These are phyloP conservation scores for Drosophila ezoana DNA, from an alignment of 2,888 invertebrate species.

Conservation along the genomic window DNA sequence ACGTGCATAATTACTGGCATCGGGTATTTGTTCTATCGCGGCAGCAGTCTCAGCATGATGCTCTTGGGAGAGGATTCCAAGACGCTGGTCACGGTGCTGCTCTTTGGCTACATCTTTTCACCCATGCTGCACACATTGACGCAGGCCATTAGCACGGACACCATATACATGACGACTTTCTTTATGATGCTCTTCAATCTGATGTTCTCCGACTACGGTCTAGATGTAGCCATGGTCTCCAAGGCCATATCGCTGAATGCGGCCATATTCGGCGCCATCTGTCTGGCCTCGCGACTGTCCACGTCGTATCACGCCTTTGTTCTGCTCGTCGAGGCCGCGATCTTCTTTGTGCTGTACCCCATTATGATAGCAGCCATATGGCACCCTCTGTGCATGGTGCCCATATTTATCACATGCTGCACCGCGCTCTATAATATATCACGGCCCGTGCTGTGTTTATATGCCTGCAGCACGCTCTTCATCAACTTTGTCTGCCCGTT, in stretches of 20 bases:
- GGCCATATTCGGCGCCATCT: slow-evolving; percentile 97
- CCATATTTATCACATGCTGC: slow-evolving; percentile 86
- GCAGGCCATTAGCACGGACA: slow-evolving; percentile 98
- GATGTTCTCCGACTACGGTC: slow-evolving; percentile 96
- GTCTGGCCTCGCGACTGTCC: slow-evolving; percentile 95
- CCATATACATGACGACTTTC: slow-evolving; percentile 96
- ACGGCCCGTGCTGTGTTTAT: slow-evolving; percentile 87
- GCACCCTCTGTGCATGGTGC: slow-evolving; percentile 86
- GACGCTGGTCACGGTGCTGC: slow-evolving; percentile 92
- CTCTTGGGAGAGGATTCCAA: slow-evolving; percentile 88
- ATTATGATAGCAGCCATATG: slow-evolving; percentile 89
- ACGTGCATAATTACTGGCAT: slow-evolving; percentile 86
- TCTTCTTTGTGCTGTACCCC: slow-evolving; percentile 95
- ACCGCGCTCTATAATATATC: slow-evolving; percentile 87
- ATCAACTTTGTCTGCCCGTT: slow-evolving; percentile 91
- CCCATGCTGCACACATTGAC: slow-evolving; percentile 97
- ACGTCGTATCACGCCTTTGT: slow-evolving; percentile 95
- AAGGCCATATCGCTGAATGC: slow-evolving; percentile 97
- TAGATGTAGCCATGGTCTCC: slow-evolving; percentile 93
- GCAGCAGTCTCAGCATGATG: slow-evolving; percentile 60
- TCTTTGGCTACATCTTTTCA: slow-evolving; percentile 94
- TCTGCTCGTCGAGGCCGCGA: slow-evolving; percentile 94
- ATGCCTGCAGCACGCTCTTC: slow-evolving; percentile 87
- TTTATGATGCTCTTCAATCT: slow-evolving; percentile 95
- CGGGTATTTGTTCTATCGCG: slow-evolving; percentile 88